Percentiles rank a stretch among this genome's conserved stretches.
Evolutionary conservation across 2,113 vertebrate genomes (phyloP).

Genomic region (Serinus canaria): DNA sequence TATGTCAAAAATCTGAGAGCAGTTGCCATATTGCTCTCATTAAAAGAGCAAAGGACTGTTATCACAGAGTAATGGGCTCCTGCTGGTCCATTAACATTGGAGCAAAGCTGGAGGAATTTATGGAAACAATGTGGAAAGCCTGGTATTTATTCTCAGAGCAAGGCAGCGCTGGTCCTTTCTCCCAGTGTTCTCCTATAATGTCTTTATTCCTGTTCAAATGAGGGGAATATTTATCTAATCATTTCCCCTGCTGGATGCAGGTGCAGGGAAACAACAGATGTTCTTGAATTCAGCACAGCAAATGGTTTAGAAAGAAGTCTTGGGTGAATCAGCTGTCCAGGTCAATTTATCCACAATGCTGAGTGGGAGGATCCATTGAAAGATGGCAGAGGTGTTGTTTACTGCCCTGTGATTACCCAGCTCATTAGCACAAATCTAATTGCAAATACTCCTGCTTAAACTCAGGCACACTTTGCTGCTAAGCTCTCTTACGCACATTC

Average conservation of each 20-base stretch:
- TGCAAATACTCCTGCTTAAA: neutral
- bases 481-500: neutral
- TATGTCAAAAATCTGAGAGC: neutral
- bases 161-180: neutral
- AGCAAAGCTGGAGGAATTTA: conserved; percentile 48
- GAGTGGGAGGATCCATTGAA: neutral
- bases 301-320: neutral
- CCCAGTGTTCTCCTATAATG: neutral
- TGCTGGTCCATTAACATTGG: conserved; percentile 26
- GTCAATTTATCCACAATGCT: neutral
- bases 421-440: neutral
- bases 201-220: neutral
- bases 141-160: conserved; percentile 40
- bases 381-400: neutral
- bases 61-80: conserved; percentile 62
- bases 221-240: neutral
- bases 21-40: conserved; percentile 49
- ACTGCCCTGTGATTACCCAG: neutral
- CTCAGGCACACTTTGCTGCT: neutral
- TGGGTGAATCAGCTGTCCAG: conserved; percentile 5
- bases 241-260: neutral
- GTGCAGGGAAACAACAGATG: neutral
- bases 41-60: conserved; percentile 48
- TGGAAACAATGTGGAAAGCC: conserved; percentile 46
- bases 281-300: neutral